A percentile compares a stretch with the other conserved stretches of the same genome.
Conservation (phyloP, 23 tunicate genomes). For the Phallusia fumigata region DNA sequence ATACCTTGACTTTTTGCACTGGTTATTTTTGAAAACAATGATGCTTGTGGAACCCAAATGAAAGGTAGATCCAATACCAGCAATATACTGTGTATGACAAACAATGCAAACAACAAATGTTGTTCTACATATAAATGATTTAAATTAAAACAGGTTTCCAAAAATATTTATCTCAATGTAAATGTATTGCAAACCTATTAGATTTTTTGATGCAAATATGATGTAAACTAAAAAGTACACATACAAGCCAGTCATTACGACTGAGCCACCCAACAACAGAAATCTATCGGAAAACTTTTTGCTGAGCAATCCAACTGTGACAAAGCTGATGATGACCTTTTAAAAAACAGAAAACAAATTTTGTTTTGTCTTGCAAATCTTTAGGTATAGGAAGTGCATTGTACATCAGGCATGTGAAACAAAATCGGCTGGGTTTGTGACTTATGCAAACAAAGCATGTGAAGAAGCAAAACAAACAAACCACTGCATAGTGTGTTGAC, state of each 20-base stretch:
- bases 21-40: slow-evolving; percentile 74
- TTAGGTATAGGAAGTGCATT: no score
- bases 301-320: slow-evolving; percentile 32
- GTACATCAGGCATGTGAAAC: no score
- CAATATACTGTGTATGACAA: slow-evolving; percentile 21
- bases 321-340: slow-evolving; percentile 36
- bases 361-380: no score
- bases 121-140: slow-evolving; percentile 14
- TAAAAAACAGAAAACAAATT: slow-evolving; percentile 14
- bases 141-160: neutral
- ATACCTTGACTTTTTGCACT: slow-evolving; percentile 62
- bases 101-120: slow-evolving; percentile 56
- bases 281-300: slow-evolving; percentile 36
- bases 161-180: no score
- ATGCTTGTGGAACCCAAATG: slow-evolving; percentile 62
- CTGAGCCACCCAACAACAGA: slow-evolving; percentile 29
- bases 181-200: slow-evolving; percentile 17
- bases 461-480: no score
- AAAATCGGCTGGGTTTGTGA: no score
- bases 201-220: slow-evolving; percentile 19
- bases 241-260: slow-evolving; percentile 13
- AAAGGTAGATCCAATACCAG: slow-evolving; percentile 47
- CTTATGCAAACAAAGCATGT: no score
- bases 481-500: no score
- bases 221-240: slow-evolving; percentile 22